These are phyloP conservation scores for Achatina immaculata DNA, from an alignment of 1,140 invertebrate genomes.

Conservation along the genomic window DNA sequence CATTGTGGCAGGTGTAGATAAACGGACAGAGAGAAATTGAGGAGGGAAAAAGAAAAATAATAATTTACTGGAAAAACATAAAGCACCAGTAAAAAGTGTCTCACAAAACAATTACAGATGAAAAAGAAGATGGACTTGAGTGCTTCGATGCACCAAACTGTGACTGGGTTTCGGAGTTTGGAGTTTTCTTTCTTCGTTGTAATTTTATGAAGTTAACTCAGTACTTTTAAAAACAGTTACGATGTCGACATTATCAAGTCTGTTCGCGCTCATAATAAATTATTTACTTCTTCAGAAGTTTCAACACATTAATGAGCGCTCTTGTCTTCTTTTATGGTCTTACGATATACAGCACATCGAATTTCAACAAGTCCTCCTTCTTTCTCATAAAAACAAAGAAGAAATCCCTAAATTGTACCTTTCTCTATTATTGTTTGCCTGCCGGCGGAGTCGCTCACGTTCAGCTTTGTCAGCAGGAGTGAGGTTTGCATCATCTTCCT, in stretches of 20 bases:
- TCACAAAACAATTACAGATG: background rate
- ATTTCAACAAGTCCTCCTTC: background rate
- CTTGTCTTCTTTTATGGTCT: too few species aligned
- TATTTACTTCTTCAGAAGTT: too few species aligned
- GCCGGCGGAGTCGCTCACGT: constrained; percentile 93
- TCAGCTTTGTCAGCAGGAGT: constrained; percentile 90
- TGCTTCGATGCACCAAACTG: too few species aligned
- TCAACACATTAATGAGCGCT: too few species aligned
- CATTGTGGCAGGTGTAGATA: background rate
- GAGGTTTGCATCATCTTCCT: constrained; percentile 67
- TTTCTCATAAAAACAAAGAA: background rate
- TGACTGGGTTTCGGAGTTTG: too few species aligned
- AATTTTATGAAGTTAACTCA: too few species aligned
- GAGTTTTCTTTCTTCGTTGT: too few species aligned
- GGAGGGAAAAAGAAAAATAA: constrained; percentile 23
- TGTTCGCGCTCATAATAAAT: too few species aligned
- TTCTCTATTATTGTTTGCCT: constrained; percentile 98
- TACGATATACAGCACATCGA: too few species aligned
- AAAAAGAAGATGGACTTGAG: background rate
- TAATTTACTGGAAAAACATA: constrained; percentile 10
- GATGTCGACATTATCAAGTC: too few species aligned
- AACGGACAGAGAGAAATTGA: constrained; percentile 18
- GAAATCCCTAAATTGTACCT: constrained; percentile 76
- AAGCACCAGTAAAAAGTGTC: background rate
- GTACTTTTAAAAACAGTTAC: too few species aligned